Base-by-base conservation (phyloP, 2,888 invertebrate genomes). In the Tetropium fuscum region DNA sequence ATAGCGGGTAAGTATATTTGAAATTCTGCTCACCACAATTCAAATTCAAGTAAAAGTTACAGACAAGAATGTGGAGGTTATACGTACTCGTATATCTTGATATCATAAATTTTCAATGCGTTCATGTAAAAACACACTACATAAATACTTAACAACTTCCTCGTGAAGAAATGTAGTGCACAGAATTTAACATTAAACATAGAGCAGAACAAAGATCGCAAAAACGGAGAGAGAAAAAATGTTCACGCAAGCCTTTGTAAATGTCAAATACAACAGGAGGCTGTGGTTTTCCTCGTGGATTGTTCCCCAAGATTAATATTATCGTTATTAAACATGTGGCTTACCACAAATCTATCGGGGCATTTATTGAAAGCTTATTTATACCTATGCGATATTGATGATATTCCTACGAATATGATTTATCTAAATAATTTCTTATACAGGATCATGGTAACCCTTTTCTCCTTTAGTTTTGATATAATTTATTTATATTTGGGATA, bases 71-170 rank as follows among this genome's bases (percentile, higher is more conserved):
- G 55, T 44, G 27, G 53, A 40, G 62, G 38, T 55, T 54, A 47
- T n/a, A n/a, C n/a, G n/a, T n/a, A n/a, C n/a, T n/a, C n/a, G n/a
- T n/a, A n/a, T 58, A 57, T 60, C 59, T 63, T 53, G 53, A 63
- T 60, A 59, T 57, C 58, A 64, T 64, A 61, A 64, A 62, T 64
- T 64, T 58, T 44, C 56, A 57, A 61, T 61, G 53, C 49, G 51
- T 49, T 59, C 59, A 57, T 49, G 59, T 61, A 60, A 63, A 60
- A 58, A 60, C 60, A 63, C 48, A 54, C 63, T 22, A 44, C 58
- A 54, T 60, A 64, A 58, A 58, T 53, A 64, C 44, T 32, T 51
- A 61, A 59, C 61, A 59, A 61, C 64, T 64, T 64, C 64, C 64
- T 62, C 61, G 61, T 61, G 61, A 61, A 61, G 54, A 61, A 61